Evolutionary conservation across 2,113 vertebrate species (phyloP).

Genomic region (Microcebus jonahi): DNA sequence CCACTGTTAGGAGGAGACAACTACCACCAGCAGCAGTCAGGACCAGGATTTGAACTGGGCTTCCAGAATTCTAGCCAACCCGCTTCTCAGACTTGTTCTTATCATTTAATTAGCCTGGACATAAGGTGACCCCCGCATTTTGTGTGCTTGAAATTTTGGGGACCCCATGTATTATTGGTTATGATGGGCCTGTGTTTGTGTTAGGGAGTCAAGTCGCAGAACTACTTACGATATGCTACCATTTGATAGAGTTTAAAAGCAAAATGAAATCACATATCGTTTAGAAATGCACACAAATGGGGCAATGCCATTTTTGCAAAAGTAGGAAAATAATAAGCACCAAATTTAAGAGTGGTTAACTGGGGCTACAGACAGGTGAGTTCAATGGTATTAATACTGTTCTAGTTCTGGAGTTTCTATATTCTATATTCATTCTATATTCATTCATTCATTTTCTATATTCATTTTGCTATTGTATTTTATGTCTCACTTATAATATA

Average conservation of each 20-base stretch:
- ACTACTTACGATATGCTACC: not conserved
- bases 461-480: not conserved
- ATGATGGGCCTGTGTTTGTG: not conserved
- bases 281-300: not conserved
- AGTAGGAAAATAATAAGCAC: not conserved
- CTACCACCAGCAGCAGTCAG: not conserved
- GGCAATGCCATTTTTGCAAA: not conserved
- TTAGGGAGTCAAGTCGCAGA: not conserved
- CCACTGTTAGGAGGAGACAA: not conserved
- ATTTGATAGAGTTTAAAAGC: not conserved
- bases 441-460: not conserved
- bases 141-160: not conserved
- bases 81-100: not conserved
- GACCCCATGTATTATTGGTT: not conserved
- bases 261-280: not conserved
- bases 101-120: not conserved
- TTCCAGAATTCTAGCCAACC: not conserved
- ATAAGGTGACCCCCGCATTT: not conserved
- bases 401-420: not conserved
- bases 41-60: not conserved
- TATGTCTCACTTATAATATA: not conserved
- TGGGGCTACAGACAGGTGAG: not conserved
- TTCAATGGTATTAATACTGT: not conserved
- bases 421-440: not conserved
- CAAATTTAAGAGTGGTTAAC: not conserved